Conservation (phyloP, 1,140 invertebrate species). For the Gonatopus flavifemur region DNA sequence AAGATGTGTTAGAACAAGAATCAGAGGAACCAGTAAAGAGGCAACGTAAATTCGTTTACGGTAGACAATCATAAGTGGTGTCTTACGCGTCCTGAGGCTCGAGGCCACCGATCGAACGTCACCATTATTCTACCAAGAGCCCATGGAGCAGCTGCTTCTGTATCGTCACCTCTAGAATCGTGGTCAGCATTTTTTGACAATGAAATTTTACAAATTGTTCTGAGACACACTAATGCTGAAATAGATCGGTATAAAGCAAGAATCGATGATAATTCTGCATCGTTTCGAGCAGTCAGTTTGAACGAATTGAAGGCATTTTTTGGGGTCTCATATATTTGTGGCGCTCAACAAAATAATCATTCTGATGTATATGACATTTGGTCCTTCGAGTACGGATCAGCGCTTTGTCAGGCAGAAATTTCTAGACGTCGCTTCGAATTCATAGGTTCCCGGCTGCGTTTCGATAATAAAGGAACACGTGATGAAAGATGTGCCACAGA, state of each 20-base stretch:
- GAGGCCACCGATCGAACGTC: conserved; percentile 2
- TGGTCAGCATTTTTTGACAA: background rate
- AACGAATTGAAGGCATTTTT: background rate
- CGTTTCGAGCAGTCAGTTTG: background rate
- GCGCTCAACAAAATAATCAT: background rate
- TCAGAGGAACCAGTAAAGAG: background rate
- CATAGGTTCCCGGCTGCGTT: conserved; percentile 9
- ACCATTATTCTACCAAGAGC: background rate
- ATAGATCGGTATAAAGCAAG: background rate
- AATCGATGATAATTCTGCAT: background rate
- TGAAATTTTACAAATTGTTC: no score
- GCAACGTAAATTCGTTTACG: conserved; percentile 6
- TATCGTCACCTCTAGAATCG: background rate
- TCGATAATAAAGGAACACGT: no score
- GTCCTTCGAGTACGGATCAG: background rate
- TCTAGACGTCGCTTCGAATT: conserved; percentile 9
- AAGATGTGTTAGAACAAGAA: conserved; percentile 1
- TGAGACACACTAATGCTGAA: background rate
- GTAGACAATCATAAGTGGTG: conserved; percentile 5
- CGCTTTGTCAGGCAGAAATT: background rate
- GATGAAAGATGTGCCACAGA: conserved; percentile 14
- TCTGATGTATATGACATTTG: background rate
- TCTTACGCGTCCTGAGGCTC: background rate
- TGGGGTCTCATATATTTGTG: background rate
- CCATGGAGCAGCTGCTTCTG: conserved; percentile 4